These are phyloP conservation scores for Paratilapia polleni DNA, from an alignment of 2,113 vertebrate genomes.

Conservation along the genomic window DNA sequence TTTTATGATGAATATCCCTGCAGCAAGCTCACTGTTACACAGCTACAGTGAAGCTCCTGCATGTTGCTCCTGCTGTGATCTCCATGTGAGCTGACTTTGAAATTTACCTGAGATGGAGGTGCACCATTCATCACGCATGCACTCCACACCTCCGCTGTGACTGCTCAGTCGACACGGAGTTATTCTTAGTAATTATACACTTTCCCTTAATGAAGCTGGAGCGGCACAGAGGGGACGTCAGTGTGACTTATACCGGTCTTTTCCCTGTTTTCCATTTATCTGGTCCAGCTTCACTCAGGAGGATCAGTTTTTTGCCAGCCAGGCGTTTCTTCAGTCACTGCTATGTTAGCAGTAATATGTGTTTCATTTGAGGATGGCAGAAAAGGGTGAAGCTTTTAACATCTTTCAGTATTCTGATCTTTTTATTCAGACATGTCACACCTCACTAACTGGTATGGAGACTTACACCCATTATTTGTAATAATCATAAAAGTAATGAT, in stretches of 20 bases:
- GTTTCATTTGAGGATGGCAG: slow-evolving; percentile 20
- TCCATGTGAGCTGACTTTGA: slow-evolving; percentile 15
- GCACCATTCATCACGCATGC: slow-evolving; percentile 4
- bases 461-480: background rate
- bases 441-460: background rate
- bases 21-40: background rate
- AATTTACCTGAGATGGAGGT: background rate
- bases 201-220: slow-evolving; percentile 13
- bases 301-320: slow-evolving; percentile 45
- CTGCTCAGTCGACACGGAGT: background rate
- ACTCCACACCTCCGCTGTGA: background rate
- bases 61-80: background rate
- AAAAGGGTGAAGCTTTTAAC: background rate
- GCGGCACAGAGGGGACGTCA: slow-evolving; percentile 6
- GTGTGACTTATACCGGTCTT: slow-evolving; percentile 32
- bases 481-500: too few relatives aligned
- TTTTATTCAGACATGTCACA: background rate
- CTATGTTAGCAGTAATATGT: slow-evolving; percentile 38
- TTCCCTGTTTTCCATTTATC: slow-evolving; percentile 45
- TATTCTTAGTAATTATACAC: slow-evolving; percentile 31
- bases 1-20: background rate
- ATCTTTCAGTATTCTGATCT: background rate
- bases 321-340: slow-evolving; percentile 54
- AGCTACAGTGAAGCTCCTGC: background rate
- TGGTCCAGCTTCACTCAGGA: slow-evolving; percentile 45